These are phyloP conservation scores for Lanius collurio DNA, from an alignment of 2,113 vertebrate genomes.

Conservation along the genomic window DNA sequence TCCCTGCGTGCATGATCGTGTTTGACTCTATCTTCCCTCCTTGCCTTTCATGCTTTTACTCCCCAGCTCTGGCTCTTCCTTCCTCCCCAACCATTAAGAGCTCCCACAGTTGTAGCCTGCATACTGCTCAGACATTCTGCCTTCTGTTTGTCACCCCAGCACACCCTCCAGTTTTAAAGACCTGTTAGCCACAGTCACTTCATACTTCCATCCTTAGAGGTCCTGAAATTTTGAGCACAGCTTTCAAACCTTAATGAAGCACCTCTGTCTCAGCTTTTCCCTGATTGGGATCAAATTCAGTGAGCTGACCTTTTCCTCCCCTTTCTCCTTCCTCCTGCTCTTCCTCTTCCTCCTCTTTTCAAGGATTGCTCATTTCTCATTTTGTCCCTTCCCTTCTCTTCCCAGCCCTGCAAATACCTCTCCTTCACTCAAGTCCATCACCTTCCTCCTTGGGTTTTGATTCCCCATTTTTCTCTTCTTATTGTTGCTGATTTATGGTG, in stretches of 20 bases:
- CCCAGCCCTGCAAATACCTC: neutral
- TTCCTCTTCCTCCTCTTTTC: neutral
- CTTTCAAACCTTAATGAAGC: neutral
- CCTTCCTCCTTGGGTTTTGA: neutral
- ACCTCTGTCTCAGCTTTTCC: neutral
- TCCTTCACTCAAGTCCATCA: neutral
- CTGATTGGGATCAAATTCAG: neutral
- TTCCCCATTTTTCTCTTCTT: neutral
- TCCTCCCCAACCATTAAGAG: neutral
- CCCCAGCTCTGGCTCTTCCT: neutral
- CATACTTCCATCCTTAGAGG: neutral
- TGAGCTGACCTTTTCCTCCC: neutral
- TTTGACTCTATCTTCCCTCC: neutral
- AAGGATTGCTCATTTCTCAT: neutral
- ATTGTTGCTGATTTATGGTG: neutral
- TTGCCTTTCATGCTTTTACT: neutral
- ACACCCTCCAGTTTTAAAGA: neutral
- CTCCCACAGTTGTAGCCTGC: fast-evolving
- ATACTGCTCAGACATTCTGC: neutral
- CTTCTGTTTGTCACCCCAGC: neutral
- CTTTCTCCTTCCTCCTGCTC: neutral
- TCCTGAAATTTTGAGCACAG: neutral
- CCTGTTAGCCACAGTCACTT: neutral
- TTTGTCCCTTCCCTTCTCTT: neutral
- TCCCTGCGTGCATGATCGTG: neutral